These are phyloP conservation scores for Vanessa cardui DNA, from an alignment of 2,888 invertebrate species.

Conservation along the genomic window DNA sequence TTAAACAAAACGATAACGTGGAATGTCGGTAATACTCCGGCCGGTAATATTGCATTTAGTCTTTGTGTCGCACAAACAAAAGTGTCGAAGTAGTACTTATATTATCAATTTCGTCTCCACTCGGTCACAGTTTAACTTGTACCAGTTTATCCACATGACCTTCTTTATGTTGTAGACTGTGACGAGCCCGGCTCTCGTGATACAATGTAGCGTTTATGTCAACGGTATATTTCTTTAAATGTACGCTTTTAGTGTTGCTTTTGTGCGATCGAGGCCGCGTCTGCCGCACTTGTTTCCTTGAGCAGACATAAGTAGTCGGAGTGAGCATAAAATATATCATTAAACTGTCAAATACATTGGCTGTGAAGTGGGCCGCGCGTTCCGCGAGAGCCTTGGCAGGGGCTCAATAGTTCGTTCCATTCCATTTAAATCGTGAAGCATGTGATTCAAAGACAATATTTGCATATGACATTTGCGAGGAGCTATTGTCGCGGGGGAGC, in stretches of 20 bases:
- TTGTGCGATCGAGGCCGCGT: constrained; percentile 27
- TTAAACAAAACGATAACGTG: constrained; percentile 8
- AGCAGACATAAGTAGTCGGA: constrained; percentile 15
- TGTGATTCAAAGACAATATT: constrained; percentile 18
- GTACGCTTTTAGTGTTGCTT: constrained; percentile 25
- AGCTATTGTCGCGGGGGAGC: background rate
- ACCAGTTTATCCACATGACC: background rate
- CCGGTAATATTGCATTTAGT: background rate
- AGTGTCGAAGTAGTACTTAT: background rate
- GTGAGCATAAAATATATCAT: constrained; percentile 12
- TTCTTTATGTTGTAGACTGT: constrained; percentile 17
- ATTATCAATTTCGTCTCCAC: background rate
- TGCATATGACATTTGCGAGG: constrained; percentile 27
- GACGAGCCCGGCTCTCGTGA: background rate
- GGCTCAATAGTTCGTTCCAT: constrained; percentile 17
- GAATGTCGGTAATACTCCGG: constrained; percentile 2
- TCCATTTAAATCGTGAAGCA: constrained; percentile 16
- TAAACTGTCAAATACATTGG: constrained; percentile 24
- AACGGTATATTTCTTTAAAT: constrained; percentile 25
- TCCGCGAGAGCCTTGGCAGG: constrained; percentile 17
- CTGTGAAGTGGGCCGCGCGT: constrained; percentile 10
- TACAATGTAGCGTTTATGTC: constrained; percentile 19
- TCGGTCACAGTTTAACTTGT: background rate
- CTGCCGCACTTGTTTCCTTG: constrained; percentile 21
- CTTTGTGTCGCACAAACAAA: background rate